Percentiles rank a stretch among this genome's conserved stretches.
Conservation (phyloP, 2,888 invertebrate species). For the Lagria hirta region DNA sequence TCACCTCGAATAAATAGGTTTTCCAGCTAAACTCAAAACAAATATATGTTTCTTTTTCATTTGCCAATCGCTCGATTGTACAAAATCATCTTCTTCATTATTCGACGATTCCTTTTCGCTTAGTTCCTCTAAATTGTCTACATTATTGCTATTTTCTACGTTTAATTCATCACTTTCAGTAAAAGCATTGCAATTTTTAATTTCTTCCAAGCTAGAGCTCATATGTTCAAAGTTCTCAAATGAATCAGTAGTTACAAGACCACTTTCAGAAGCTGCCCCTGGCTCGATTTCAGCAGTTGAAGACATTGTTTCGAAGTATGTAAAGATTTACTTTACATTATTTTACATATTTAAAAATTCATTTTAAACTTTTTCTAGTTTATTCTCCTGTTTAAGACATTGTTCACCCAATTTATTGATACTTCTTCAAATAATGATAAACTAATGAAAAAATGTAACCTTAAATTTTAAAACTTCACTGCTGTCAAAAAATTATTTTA, state of each 20-base stretch:
- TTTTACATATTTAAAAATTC: too few relatives aligned
- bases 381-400: too few relatives aligned
- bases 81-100: slow-evolving; percentile 61
- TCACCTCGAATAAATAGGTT: slow-evolving; percentile 91
- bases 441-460: too few relatives aligned
- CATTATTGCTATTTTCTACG: slow-evolving; percentile 39
- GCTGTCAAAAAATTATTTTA: too few relatives aligned
- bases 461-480: too few relatives aligned
- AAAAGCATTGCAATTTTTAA: slow-evolving; percentile 57
- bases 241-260: slow-evolving; percentile 70
- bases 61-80: slow-evolving; percentile 73
- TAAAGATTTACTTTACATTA: background rate
- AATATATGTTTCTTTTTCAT: slow-evolving; percentile 89
- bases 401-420: too few relatives aligned
- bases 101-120: slow-evolving; percentile 29
- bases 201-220: slow-evolving; percentile 65
- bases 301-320: slow-evolving; percentile 52
- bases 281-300: slow-evolving; percentile 55
- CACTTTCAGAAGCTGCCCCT: slow-evolving; percentile 65
- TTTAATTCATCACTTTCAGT: slow-evolving; percentile 35
- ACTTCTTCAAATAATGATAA: too few relatives aligned
- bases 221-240: slow-evolving; percentile 70
- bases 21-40: slow-evolving; percentile 92
- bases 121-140: slow-evolving; percentile 34
- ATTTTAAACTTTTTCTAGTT: too few relatives aligned